Conservation (phyloP, 2,113 vertebrate species). For the Callipepla squamata region DNA sequence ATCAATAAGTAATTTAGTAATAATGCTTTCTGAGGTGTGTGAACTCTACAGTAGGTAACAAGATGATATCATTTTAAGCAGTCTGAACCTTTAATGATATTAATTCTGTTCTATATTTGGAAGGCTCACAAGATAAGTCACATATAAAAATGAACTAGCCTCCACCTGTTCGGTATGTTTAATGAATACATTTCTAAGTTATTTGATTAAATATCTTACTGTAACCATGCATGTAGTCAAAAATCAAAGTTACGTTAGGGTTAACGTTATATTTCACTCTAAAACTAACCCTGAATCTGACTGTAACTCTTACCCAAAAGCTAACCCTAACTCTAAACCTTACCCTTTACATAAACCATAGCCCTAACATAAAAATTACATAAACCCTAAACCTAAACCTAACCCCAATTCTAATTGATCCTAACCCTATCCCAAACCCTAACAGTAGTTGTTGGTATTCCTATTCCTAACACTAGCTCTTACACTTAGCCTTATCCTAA, state of each 20-base stretch:
- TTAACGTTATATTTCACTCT: neutral
- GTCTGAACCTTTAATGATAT: neutral
- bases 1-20: conserved; percentile 23
- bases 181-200: neutral
- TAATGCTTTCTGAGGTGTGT: neutral
- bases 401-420: too few species aligned
- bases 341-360: too few species aligned
- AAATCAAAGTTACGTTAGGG: neutral
- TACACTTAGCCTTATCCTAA: too few species aligned
- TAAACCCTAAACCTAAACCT: too few species aligned
- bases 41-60: neutral
- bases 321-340: too few species aligned
- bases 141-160: neutral
- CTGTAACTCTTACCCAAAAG: too few species aligned
- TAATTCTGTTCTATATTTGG: neutral
- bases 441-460: too few species aligned
- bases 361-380: too few species aligned
- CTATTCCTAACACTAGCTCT: too few species aligned
- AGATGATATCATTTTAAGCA: neutral
- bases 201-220: neutral
- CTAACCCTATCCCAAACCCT: too few species aligned
- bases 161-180: neutral
- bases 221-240: neutral
- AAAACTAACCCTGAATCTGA: too few species aligned
- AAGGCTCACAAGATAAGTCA: neutral